phyloP scores from a whole-genome alignment of 2,113 vertebrate genomes.

The Paedocypris sp. region DNA sequence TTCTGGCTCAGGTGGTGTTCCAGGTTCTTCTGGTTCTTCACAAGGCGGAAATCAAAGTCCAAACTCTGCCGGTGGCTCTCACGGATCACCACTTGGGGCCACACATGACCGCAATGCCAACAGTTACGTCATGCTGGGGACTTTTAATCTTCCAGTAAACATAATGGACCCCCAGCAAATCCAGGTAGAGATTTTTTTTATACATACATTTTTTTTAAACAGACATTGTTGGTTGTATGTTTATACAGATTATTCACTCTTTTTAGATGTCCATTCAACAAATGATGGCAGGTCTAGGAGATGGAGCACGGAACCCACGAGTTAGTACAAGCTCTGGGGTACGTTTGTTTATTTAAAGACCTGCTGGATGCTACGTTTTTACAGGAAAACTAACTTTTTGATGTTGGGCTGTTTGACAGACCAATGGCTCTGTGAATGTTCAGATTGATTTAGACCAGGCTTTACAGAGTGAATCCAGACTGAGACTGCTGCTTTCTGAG shows the following conservation, averaged over 20 bases:
- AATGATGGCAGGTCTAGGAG: slow-evolving; percentile 65
- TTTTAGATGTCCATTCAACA: slow-evolving; percentile 65
- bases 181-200: slow-evolving; percentile 44
- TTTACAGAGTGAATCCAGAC: slow-evolving; percentile 74
- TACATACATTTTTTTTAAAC: background rate
- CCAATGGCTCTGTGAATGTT: slow-evolving; percentile 73
- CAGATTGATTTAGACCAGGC: slow-evolving; percentile 80
- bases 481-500: slow-evolving; percentile 77
- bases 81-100: slow-evolving; percentile 51
- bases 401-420: slow-evolving; percentile 49
- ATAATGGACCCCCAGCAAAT: slow-evolving; percentile 71
- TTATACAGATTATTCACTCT: background rate
- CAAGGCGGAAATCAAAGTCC: slow-evolving; percentile 41
- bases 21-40: slow-evolving; percentile 33
- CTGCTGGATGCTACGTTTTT: background rate
- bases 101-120: slow-evolving; percentile 83
- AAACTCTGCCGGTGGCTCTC: slow-evolving; percentile 44
- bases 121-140: slow-evolving; percentile 90
- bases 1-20: slow-evolving; percentile 59
- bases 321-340: slow-evolving; percentile 66
- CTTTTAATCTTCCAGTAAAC: slow-evolving; percentile 85
- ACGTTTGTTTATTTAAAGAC: slow-evolving; percentile 20
- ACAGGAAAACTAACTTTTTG: background rate
- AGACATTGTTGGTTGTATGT: background rate
- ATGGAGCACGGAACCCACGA: slow-evolving; percentile 58